phyloP scores from a whole-genome alignment of 2,797 vertebrate species.

The Decapterus maruadsi region DNA sequence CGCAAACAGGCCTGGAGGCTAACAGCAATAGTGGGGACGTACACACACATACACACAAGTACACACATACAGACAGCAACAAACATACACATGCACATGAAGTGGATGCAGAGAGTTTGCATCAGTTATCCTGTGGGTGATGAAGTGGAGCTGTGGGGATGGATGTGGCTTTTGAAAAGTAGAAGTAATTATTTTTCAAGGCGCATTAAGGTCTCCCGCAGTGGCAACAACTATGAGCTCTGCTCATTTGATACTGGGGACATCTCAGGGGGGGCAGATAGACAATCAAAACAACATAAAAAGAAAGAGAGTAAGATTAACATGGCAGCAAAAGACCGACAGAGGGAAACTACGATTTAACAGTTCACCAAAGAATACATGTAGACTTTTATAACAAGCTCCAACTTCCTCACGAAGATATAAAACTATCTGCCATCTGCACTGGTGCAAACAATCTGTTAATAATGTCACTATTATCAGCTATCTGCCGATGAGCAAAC shows the following conservation, averaged over 20 bases:
- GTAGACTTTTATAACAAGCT: neutral
- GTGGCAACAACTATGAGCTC: constrained; percentile 60
- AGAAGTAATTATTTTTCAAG: constrained; percentile 80
- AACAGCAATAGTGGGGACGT: constrained; percentile 51
- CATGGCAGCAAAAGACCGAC: constrained; percentile 16
- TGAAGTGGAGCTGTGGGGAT: constrained; percentile 60
- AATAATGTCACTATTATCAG: too few relatives aligned
- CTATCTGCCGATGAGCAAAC: too few relatives aligned
- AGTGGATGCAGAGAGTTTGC: constrained; percentile 64
- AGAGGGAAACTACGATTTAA: constrained; percentile 2
- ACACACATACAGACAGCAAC: constrained; percentile 54
- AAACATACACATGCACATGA: constrained; percentile 57
- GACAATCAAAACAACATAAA: constrained; percentile 64
- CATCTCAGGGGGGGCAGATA: constrained; percentile 52
- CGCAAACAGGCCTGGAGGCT: constrained; percentile 83
- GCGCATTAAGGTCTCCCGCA: constrained; percentile 59
- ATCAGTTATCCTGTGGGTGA: constrained; percentile 77
- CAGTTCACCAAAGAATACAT: neutral
- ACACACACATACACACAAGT: constrained; percentile 39
- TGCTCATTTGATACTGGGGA: constrained; percentile 59
- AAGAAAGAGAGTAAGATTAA: constrained; percentile 25
- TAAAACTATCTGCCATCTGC: neutral
- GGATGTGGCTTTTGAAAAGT: constrained; percentile 66
- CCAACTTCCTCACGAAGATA: neutral
- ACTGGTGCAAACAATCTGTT: too few relatives aligned